A percentile compares a stretch with the other conserved stretches of the same genome.
Conservation (phyloP, 2,888 invertebrate species). For the Strigamia maritima region DNA sequence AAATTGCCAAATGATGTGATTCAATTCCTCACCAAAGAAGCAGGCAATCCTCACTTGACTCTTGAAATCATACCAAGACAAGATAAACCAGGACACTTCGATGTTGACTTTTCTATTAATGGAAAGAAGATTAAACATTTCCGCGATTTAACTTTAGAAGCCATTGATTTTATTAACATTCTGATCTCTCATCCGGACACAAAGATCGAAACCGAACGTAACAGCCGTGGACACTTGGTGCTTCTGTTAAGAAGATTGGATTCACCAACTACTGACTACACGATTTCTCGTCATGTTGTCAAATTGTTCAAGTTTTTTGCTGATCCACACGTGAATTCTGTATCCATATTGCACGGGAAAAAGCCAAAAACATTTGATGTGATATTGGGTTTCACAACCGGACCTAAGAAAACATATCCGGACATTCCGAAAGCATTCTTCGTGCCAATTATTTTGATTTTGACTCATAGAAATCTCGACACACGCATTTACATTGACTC, state of each 20-base stretch:
- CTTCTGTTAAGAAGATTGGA: not conserved
- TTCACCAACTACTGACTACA: not conserved
- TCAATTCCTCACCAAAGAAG: not conserved
- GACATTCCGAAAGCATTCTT: not conserved
- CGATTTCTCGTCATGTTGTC: not conserved
- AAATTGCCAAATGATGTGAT: not conserved
- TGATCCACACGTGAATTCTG: not conserved
- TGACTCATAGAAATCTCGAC: not conserved
- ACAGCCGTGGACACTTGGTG: not conserved
- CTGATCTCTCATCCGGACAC: not conserved
- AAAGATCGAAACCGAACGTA: not conserved
- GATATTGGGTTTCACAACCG: not conserved
- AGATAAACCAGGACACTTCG: not conserved
- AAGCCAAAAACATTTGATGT: not conserved
- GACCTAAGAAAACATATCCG: not conserved
- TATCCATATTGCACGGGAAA: not conserved
- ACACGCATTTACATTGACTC: not conserved
- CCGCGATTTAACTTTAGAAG: not conserved
- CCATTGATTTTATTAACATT: not conserved
- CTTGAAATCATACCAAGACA: not conserved
- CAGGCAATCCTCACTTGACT: not conserved
- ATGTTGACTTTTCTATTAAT: not conserved
- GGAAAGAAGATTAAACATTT: not conserved
- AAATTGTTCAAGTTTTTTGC: not conserved
- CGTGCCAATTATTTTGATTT: not conserved